These are phyloP conservation scores for Ranitomeya imitator DNA, from an alignment of 2,113 vertebrate genomes.

Conservation along the genomic window DNA sequence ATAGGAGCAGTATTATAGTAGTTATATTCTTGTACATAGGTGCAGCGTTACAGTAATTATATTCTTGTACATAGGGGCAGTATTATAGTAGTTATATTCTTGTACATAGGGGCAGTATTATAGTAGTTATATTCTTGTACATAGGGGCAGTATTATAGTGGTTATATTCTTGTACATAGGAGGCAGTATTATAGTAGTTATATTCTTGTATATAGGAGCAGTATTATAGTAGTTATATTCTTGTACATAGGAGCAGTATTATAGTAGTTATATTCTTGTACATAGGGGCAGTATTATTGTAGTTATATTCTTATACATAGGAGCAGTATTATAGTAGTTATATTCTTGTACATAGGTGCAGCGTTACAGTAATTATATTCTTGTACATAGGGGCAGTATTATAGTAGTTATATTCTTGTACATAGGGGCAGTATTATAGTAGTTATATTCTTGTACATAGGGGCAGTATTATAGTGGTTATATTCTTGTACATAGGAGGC, in stretches of 20 bases:
- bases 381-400: not conserved
- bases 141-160: too few relatives aligned
- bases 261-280: not conserved
- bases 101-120: not conserved
- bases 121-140: too few relatives aligned
- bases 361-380: not conserved
- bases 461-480: not conserved
- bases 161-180: not conserved
- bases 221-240: not conserved
- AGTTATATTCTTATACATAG: not conserved
- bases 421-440: not conserved
- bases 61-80: not conserved
- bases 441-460: not conserved
- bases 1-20: not conserved
- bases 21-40: slow-evolving; percentile 6
- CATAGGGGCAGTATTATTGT: not conserved
- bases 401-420: not conserved
- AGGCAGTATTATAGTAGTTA: not conserved
- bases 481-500: not conserved
- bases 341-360: not conserved
- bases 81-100: slow-evolving; percentile 8
- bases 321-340: not conserved
- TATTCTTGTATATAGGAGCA: not conserved
- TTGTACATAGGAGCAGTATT: not conserved
- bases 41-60: not conserved